Conservation (phyloP, 2,888 invertebrate species). For the Phengaris alcon region DNA sequence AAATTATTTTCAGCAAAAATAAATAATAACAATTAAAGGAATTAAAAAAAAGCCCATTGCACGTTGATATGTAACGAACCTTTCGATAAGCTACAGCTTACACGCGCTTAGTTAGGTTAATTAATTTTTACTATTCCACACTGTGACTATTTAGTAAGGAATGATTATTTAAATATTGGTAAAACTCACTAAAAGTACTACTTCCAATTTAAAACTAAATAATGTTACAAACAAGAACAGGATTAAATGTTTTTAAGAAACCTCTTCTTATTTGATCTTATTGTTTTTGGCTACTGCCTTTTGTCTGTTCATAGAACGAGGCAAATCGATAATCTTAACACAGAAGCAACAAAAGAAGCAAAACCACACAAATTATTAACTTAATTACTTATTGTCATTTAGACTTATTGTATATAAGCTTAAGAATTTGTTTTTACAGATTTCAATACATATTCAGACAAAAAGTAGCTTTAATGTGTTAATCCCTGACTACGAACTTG, state of each 20-base stretch:
- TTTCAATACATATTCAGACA: not conserved
- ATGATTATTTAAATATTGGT: not conserved
- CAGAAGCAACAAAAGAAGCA: not conserved
- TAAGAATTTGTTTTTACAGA: not conserved
- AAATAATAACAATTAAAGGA: too few relatives aligned
- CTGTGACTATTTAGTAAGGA: not conserved
- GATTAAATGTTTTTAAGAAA: not conserved
- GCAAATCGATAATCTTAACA: not conserved
- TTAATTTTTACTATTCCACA: not conserved
- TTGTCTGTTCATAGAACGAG: constrained; percentile 1
- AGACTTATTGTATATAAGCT: not conserved
- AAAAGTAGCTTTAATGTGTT: too few relatives aligned
- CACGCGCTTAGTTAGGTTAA: too few relatives aligned
- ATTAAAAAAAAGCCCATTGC: too few relatives aligned
- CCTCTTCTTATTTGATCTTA: not conserved
- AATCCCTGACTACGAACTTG: not conserved
- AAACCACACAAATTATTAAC: constrained; percentile 1
- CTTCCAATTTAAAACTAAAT: not conserved
- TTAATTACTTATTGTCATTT: constrained; percentile 7
- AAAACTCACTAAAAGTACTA: too few relatives aligned
- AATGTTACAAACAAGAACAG: not conserved
- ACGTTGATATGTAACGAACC: too few relatives aligned
- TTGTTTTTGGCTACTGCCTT: constrained; percentile 6
- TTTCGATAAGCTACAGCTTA: too few relatives aligned
- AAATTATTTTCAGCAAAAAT: too few relatives aligned